Evolutionary conservation across 2,888 invertebrate genomes (phyloP), one percentile per base, ranked within the genome.

Genomic region (Ochropleura plecta): DNA sequence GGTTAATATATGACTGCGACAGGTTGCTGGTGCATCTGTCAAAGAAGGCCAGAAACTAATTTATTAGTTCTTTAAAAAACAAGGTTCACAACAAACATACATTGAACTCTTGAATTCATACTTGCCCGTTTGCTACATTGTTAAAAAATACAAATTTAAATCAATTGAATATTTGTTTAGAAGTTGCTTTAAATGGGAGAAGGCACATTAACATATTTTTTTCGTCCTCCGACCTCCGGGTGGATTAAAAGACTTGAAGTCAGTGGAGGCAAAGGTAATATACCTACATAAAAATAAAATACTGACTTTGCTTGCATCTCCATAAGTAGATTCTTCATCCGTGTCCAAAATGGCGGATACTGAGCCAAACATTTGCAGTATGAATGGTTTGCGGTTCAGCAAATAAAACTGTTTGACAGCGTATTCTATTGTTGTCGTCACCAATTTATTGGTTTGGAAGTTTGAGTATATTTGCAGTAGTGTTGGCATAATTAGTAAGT

Each of bases 321-420:
- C 99, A 91, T 98, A 98, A 7, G 98, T 97, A 51, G 98, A 98
- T 84, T 98, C 98, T 90, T 98, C 98, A 88, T 98, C 98, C 0
- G 98, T 99, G 91, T 99, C 99, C 87, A 99, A 96, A 91, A 99
- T 98, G 3, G 99, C 99, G 0, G 99, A 99, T 0, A 99, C 98
- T 5, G 99, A 99, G 3, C 99, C 99, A 95, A 99, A 99, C 99
- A 99, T 99, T 97, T 99, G 99, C 70, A 99, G 96, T 87, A 99
- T 99, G 91, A 99, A 99, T 1, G 99, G 99, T 91, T 99, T 99
- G 69, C 99, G 97, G 92, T 99, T 99, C 93, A 99, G 97, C 76
- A 99, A 97, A 94, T 99, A 99, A 95, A 99, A 99, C 92, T 99
- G 99, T 91, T 99, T 99, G 18, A 99, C 99, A 0, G 99, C 99